Base-by-base conservation (phyloP, 2,888 invertebrate genomes). In the Gryllus longicercus region DNA sequence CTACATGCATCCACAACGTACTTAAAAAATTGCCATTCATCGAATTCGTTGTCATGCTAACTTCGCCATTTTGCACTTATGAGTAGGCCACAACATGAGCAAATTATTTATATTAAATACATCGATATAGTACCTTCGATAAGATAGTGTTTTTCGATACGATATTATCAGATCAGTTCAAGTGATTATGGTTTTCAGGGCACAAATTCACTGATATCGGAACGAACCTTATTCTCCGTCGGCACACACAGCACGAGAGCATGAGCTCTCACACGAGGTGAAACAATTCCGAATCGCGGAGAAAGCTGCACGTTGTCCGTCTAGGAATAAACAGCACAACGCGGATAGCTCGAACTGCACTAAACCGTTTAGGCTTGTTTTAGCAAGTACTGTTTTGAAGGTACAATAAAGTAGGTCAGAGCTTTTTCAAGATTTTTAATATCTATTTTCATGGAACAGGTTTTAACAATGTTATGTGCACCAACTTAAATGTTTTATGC, bases 21-120 rank as follows among this genome's bases (percentile, higher is more conserved):
- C 14, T 38, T 50, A 77, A 49, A 16, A n/a, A 21, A 23, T 76
- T 23, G 23, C 76, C 49, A n/a, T n/a, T 38, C 23, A 25, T 25
- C 18, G 77, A 49, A 77, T 50, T 74, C 51, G 74, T 11, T 75
- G n/a, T 77, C 77, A 77, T 74, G 18, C 63, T 50, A 77, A 77
- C 51, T 75, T 79, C 79, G 79, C 79, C 79, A 79, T 79, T 63
- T 79, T 79, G 79, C 63, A 63, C 63, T 63, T 18, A 63, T 18
- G 63, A 63, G n/a, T n/a, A 79, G 77, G 50, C 79, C 76, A 51
- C 79, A 79, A 21, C 75, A 4, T 74, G 78, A 74, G 74, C 78
- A 38, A 74, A 79, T 74, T 79, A 25, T n/a, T 79, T 49, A 63
- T 51, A 14, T 23, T 12, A n/a, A 77, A 23, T 38, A 77, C 63